phyloP scores from a whole-genome alignment of 1,140 invertebrate species.

The Thaumetopoea pityocampa region DNA sequence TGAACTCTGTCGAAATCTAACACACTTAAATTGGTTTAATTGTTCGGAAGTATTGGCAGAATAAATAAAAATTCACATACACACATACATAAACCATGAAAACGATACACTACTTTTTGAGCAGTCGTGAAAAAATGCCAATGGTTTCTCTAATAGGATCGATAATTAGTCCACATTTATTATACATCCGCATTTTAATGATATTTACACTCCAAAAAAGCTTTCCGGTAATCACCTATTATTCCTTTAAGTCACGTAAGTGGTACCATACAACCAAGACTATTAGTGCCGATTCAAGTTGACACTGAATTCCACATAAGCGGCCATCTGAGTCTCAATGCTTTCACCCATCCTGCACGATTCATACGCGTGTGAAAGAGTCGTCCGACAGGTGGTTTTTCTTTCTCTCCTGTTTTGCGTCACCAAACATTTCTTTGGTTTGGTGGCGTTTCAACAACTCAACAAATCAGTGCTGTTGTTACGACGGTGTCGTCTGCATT shows the following conservation, averaged over 20 bases:
- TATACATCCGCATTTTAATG: conserved; percentile 12
- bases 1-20: too few species aligned
- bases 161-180: too few species aligned
- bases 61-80: too few species aligned
- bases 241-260: conserved; percentile 11
- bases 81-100: too few species aligned
- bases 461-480: conserved; percentile 60
- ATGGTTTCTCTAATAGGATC: too few species aligned
- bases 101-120: too few species aligned
- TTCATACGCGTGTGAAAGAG: conserved; percentile 37
- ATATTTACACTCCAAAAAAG: conserved; percentile 11
- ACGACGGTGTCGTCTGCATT: conserved; percentile 47
- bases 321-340: conserved; percentile 47
- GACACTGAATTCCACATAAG: conserved; percentile 64
- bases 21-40: too few species aligned
- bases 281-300: conserved; percentile 20
- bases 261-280: not conserved
- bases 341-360: conserved; percentile 39
- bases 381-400: conserved; percentile 43
- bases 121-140: too few species aligned
- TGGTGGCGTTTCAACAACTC: conserved; percentile 39
- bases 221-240: conserved; percentile 3
- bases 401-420: conserved; percentile 59
- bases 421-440: conserved; percentile 61
- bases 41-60: too few species aligned